phyloP scores from a whole-genome alignment of 2,888 invertebrate genomes.

The Tinea trinotella region DNA sequence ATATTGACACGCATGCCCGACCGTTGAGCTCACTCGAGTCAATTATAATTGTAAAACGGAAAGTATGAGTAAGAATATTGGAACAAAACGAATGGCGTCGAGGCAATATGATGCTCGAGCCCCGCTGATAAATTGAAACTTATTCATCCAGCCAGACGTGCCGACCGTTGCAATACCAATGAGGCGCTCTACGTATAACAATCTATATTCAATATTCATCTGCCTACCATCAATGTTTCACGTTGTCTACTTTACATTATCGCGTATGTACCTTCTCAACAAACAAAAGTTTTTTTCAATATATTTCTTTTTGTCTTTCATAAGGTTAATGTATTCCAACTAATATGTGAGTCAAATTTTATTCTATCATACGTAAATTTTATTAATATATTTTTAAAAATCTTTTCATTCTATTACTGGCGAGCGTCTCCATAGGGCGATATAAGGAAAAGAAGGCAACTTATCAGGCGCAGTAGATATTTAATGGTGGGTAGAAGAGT shows the following conservation, averaged over 20 bases:
- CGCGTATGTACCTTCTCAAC: background rate
- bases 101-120: background rate
- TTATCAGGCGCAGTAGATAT: too few species aligned
- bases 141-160: background rate
- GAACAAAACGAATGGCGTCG: background rate
- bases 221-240: background rate
- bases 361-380: background rate
- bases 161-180: background rate
- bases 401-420: too few species aligned
- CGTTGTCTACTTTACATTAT: background rate
- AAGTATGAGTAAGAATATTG: constrained; percentile 16
- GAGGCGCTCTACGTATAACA: background rate
- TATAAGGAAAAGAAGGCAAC: background rate
- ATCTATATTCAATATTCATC: background rate
- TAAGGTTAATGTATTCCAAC: background rate
- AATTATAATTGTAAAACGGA: constrained; percentile 27
- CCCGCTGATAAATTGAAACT: background rate
- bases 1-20: constrained; percentile 24
- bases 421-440: too few species aligned
- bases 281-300: background rate
- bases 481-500: constrained; percentile 43
- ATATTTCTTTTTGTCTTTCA: background rate
- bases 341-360: background rate
- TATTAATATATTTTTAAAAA: background rate
- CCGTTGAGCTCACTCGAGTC: constrained; percentile 17